A percentile compares a stretch with the other conserved stretches of the same genome.
phyloP scores from a whole-genome alignment of 2,888 invertebrate genomes.

The Argyresthia goedartella region DNA sequence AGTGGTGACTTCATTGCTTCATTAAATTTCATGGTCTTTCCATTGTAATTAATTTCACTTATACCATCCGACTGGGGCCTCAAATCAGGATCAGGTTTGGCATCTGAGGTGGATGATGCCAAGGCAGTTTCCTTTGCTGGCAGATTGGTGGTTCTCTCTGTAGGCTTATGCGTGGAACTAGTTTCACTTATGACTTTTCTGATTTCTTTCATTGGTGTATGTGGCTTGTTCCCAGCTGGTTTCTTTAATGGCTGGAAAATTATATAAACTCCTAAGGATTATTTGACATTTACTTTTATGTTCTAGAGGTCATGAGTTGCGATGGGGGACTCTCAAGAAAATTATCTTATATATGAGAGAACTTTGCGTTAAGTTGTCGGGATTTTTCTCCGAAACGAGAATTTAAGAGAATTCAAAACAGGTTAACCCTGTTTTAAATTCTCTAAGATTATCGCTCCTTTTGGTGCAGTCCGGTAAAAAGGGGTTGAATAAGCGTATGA shows the following conservation, averaged over 20 bases:
- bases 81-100: constrained; percentile 22
- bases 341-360: too few species aligned
- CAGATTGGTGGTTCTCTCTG: constrained; percentile 23
- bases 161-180: constrained; percentile 25
- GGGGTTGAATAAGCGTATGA: too few species aligned
- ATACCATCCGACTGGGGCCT: constrained; percentile 25
- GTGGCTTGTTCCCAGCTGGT: constrained; percentile 23
- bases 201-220: constrained; percentile 41
- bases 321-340: too few species aligned
- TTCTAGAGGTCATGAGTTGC: too few species aligned
- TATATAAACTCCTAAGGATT: too few species aligned
- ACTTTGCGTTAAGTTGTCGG: too few species aligned
- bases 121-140: constrained; percentile 21
- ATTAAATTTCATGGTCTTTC: constrained; percentile 49
- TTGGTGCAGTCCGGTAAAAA: too few species aligned
- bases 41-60: constrained; percentile 43
- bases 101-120: constrained; percentile 11
- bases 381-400: too few species aligned
- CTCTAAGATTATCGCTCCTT: too few species aligned
- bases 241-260: constrained; percentile 42
- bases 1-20: constrained; percentile 56
- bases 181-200: constrained; percentile 36
- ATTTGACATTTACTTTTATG: too few species aligned
- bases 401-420: too few species aligned
- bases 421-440: too few species aligned